Evolutionary conservation across 1,140 invertebrate species (phyloP).

Genomic region (Sipha flava): DNA sequence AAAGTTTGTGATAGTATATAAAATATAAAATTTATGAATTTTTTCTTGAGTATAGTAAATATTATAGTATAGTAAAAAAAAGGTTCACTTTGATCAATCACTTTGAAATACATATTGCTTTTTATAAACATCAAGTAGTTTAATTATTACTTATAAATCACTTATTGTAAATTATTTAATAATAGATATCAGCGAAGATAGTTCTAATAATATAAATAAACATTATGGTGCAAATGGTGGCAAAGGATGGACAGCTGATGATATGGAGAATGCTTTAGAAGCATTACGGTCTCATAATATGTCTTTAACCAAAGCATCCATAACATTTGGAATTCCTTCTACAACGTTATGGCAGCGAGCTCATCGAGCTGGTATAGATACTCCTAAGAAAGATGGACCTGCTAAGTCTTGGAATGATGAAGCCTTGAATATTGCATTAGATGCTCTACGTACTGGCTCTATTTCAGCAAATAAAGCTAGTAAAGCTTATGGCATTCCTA

Average conservation of each 20-base stretch:
- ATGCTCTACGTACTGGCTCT: constrained; percentile 67
- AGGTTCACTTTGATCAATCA: too few species aligned
- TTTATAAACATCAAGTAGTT: too few species aligned
- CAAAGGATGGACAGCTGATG: constrained; percentile 77
- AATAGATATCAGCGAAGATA: constrained; percentile 25
- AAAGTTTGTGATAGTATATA: too few species aligned
- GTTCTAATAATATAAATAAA: constrained; percentile 23
- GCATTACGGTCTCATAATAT: constrained; percentile 74
- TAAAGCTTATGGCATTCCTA: constrained; percentile 83
- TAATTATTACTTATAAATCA: not conserved
- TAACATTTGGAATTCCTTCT: constrained; percentile 77
- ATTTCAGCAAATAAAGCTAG: constrained; percentile 84
- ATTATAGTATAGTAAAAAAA: too few species aligned
- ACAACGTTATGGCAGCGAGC: constrained; percentile 84
- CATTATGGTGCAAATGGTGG: constrained; percentile 42
- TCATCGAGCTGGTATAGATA: constrained; percentile 75
- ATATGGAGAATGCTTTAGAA: constrained; percentile 79
- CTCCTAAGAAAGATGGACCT: constrained; percentile 77
- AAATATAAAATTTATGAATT: too few species aligned
- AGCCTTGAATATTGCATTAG: constrained; percentile 67
- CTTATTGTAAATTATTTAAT: not conserved
- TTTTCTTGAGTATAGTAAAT: too few species aligned
- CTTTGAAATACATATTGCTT: too few species aligned
- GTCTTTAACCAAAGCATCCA: constrained; percentile 75
- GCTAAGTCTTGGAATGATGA: constrained; percentile 81